These are phyloP conservation scores for Anorthoa munda DNA, from an alignment of 2,888 invertebrate genomes.

Conservation along the genomic window DNA sequence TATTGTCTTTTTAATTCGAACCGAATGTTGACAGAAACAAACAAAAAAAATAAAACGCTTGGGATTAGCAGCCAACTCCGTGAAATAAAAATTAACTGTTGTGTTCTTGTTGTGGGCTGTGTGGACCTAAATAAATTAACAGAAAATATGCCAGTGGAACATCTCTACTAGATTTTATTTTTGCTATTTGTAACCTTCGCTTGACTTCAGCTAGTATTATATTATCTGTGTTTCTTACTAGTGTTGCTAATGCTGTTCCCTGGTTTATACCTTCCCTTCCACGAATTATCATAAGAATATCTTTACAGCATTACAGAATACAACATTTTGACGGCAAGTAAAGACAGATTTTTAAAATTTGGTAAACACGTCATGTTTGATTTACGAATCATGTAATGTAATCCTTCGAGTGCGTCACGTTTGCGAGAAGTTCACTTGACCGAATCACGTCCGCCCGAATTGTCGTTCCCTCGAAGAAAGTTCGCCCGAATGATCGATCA, in stretches of 20 bases:
- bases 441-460: too few species aligned
- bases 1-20: constrained; percentile 3
- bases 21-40: constrained; percentile 18
- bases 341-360: neutral
- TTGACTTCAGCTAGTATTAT: neutral
- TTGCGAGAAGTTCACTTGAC: too few species aligned
- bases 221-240: neutral
- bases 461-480: too few species aligned
- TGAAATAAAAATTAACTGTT: neutral
- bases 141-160: neutral
- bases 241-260: neutral
- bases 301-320: constrained; percentile 1
- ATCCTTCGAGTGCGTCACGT: too few species aligned
- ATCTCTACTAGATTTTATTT: neutral
- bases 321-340: constrained; percentile 3
- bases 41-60: constrained; percentile 8
- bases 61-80: neutral
- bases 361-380: neutral
- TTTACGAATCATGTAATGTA: neutral
- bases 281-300: too few species aligned
- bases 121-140: constrained; percentile 5
- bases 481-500: too few species aligned
- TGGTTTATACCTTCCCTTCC: too few species aligned
- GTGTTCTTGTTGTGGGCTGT: neutral
- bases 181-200: neutral